phyloP scores from a whole-genome alignment of 2,797 vertebrate genomes.

The Chrosomus eos region DNA sequence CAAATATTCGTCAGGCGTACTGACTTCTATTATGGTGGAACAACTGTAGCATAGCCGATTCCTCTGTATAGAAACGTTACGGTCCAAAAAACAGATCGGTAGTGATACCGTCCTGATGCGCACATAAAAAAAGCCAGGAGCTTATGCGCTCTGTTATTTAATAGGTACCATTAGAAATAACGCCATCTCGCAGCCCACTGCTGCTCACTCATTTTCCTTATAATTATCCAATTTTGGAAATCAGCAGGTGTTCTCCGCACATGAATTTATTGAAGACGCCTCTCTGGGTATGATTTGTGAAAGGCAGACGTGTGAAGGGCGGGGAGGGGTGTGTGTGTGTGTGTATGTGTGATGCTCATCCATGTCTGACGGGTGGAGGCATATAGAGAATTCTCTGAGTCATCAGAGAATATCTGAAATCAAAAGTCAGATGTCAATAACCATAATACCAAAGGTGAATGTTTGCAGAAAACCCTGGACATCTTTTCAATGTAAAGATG shows the following conservation, averaged over 20 bases:
- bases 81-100: conserved; percentile 49
- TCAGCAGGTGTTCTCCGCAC: conserved; percentile 60
- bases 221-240: conserved; percentile 64
- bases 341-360: conserved; percentile 9
- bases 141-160: conserved; percentile 62
- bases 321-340: background rate
- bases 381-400: background rate
- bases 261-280: conserved; percentile 49
- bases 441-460: background rate
- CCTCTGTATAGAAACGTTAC: conserved; percentile 58
- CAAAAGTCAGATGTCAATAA: background rate
- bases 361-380: conserved; percentile 36
- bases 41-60: conserved; percentile 59
- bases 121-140: conserved; percentile 60
- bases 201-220: conserved; percentile 61
- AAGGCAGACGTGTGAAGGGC: conserved; percentile 20
- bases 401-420: conserved; percentile 11
- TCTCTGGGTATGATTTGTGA: conserved; percentile 56
- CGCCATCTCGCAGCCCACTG: conserved; percentile 58
- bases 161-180: conserved; percentile 64
- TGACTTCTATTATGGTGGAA: conserved; percentile 68
- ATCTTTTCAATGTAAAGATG: background rate
- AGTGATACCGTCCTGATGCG: conserved; percentile 51
- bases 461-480: background rate
- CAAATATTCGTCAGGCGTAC: conserved; percentile 70